Evolutionary conservation across 1,140 invertebrate species (phyloP), one percentile per base, ranked within the genome.

Genomic region (Plutomurus gul): DNA sequence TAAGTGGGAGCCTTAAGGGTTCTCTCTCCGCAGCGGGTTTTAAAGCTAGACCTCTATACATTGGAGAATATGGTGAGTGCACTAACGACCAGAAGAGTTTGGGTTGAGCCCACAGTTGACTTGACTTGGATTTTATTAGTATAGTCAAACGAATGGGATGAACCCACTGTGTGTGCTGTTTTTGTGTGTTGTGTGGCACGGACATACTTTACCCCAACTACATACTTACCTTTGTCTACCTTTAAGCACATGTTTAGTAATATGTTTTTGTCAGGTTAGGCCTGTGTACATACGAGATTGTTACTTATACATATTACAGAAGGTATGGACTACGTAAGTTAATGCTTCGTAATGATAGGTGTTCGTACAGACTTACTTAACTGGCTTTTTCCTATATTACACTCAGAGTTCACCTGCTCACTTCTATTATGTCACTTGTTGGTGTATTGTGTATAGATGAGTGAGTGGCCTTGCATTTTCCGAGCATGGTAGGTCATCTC

Each of bases 91-190:
- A n/a, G n/a, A n/a, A n/a, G n/a, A n/a, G 13, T 25, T 51, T 51
- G 25, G 47, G 20, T 51, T 51, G n/a, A n/a, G n/a, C 20, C 11
- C 27, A n/a, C n/a, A n/a, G n/a, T n/a, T n/a, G n/a, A n/a, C 18
- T 65, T 65, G 25, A 25, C 18, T 65, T n/a, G 30, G 36, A 65
- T 65, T 65, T 65, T 65, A 65, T 65, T 65, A 65, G 25, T 65
- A 65, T 22, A 25, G 47, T 51, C 6, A 51, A 49, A 49, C 47
- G 47, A n/a, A 22, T 49, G 18, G 47, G 47, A 49, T 49, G 47
- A 7, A 51, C 47, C 10, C 10, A 39, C 20, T n/a, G 18, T 22
- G 47, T 22, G 20, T 51, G 20, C n/a, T n/a, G n/a, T n/a, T n/a
- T n/a, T n/a, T n/a, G n/a, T n/a, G n/a, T n/a, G n/a, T n/a, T n/a